phyloP scores from a whole-genome alignment of 2,797 vertebrate genomes.

The Helostoma temminkii region DNA sequence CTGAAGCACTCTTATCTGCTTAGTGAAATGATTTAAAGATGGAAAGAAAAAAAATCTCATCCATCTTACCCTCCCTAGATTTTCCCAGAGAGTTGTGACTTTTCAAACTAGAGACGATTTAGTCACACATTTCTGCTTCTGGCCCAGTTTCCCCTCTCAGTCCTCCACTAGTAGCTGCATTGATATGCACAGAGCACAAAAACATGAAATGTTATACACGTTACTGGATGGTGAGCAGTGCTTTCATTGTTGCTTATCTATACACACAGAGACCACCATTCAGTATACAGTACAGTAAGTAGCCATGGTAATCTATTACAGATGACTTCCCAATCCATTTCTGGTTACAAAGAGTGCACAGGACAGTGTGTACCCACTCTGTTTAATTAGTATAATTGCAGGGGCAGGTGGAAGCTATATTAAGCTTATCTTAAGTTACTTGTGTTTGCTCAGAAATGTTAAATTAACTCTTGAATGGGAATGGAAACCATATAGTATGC shows the following conservation, averaged over 20 bases:
- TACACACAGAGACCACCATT: neutral
- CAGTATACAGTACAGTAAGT: neutral
- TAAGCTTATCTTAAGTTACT: constrained; percentile 55
- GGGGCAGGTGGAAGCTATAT: constrained; percentile 66
- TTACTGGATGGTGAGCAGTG: neutral
- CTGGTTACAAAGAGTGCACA: constrained; percentile 21
- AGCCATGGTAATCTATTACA: constrained; percentile 6
- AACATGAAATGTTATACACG: neutral
- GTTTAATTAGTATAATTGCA: constrained; percentile 27
- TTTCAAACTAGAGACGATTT: constrained; percentile 28
- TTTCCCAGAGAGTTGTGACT: constrained; percentile 36
- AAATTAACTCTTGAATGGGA: constrained; percentile 38
- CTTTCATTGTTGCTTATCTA: constrained; percentile 10
- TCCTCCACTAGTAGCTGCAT: constrained; percentile 30
- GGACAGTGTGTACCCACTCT: constrained; percentile 30
- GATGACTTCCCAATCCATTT: constrained; percentile 17
- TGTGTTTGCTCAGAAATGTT: constrained; percentile 49
- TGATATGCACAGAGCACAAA: constrained; percentile 12
- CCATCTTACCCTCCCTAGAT: constrained; percentile 8
- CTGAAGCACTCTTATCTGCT: neutral
- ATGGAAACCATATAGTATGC: constrained; percentile 9
- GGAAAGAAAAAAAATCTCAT: constrained; percentile 12
- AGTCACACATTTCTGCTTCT: constrained; percentile 51
- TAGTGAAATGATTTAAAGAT: constrained; percentile 13
- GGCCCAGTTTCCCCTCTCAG: constrained; percentile 42